Base-by-base conservation (phyloP, 2,888 invertebrate genomes). In the Beris morrisii region DNA sequence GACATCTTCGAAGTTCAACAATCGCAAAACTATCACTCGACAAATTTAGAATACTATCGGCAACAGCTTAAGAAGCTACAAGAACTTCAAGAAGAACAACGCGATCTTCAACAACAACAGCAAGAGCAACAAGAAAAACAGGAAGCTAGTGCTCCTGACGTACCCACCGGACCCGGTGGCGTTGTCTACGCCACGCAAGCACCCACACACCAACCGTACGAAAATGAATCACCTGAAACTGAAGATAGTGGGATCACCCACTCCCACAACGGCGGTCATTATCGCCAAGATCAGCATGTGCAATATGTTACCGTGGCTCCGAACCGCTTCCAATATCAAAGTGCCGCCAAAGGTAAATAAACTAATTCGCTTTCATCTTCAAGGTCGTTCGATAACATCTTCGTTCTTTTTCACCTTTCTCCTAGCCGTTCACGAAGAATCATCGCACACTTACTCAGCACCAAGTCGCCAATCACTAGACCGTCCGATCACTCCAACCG, bases 401-500 rank as follows among this genome's bases (percentile, higher is more conserved):
- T 44, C 50, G 15, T 12, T 38, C 13, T 15, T 12, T 52, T 50
- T 38, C 61, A 30, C 46, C 50, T 38, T 52, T 53, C 5, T 52
- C 53, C 15, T 53, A 57, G 57, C 65, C n/a, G 46, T 52, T 38
- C 28, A 54, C 15, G 22, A 32, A 56, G 71, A 71, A 55, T 67
- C 64, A 5, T 66, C 59, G 7, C 59, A 65, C 22, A 71, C 69
- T 28, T 65, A 68, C 64, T 61, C 71, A 22, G 67, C 68, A 12
- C 65, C 67, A 54, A 57, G 68, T 9, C 66, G 69, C 43, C 61
- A 66, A n/a, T 55, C 70, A 38, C 55, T 44, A 28, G 13, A 13
- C 50, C 50, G 57, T 5, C 57, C 43, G 13, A 65, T 52, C 52
- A 30, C 43, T 22, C 66, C 38, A 28, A 69, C 54, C 11, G 43